Percentiles rank a stretch among this genome's conserved stretches.
Evolutionary conservation across 2,113 vertebrate species (phyloP).

Genomic region (Cromileptes altivelis): DNA sequence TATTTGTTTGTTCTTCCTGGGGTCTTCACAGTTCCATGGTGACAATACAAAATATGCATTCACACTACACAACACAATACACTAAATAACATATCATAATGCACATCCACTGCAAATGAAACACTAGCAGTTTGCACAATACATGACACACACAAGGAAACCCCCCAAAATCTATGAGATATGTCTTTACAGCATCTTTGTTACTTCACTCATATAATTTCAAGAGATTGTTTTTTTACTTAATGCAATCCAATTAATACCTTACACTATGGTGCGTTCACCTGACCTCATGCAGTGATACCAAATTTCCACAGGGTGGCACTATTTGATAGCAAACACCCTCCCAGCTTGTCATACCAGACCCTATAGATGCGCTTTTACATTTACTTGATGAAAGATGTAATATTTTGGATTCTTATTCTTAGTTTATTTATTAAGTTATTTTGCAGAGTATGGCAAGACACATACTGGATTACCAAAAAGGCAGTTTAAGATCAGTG

Average conservation of each 20-base stretch:
- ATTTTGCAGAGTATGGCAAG: neutral
- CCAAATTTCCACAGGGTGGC: slow-evolving; percentile 42
- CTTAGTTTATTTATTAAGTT: neutral
- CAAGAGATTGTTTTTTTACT: neutral
- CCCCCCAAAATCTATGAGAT: too few relatives aligned
- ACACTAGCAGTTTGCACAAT: too few relatives aligned
- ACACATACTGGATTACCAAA: neutral
- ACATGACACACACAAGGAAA: too few relatives aligned
- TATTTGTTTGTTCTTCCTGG: too few relatives aligned
- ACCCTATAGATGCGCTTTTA: neutral
- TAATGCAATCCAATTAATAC: neutral
- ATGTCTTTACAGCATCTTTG: neutral
- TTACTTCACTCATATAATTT: neutral
- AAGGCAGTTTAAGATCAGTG: neutral
- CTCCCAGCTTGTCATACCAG: neutral
- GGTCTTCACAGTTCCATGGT: too few relatives aligned
- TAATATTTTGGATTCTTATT: neutral
- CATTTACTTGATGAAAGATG: neutral
- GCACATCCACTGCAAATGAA: too few relatives aligned
- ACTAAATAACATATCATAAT: too few relatives aligned
- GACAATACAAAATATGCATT: too few relatives aligned
- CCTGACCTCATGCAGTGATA: slow-evolving; percentile 39
- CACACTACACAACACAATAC: too few relatives aligned
- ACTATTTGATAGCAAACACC: slow-evolving; percentile 36
- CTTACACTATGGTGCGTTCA: neutral